A percentile compares a stretch with the other conserved stretches of the same genome.
These are phyloP conservation scores for Rhagophthalmus giganteus DNA, from an alignment of 2,888 invertebrate genomes.

Conservation along the genomic window DNA sequence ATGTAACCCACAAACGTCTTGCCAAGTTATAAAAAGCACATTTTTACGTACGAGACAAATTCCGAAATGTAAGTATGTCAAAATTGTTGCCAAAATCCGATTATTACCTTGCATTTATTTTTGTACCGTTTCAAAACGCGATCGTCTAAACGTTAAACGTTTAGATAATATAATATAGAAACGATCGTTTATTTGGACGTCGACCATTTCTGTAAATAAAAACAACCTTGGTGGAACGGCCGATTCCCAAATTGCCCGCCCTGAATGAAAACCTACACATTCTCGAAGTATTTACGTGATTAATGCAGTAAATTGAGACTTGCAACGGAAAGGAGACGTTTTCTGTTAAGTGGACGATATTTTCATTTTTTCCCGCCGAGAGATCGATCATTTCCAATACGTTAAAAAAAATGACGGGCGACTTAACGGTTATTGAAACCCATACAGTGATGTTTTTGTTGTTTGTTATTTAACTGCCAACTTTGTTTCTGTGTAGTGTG, in stretches of 20 bases:
- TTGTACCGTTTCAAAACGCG: too few species aligned
- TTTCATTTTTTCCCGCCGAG: constrained; percentile 19
- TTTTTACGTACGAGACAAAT: not conserved
- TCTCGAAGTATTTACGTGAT: constrained; percentile 56
- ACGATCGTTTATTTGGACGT: too few species aligned
- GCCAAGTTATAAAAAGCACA: not conserved
- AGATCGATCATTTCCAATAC: not conserved
- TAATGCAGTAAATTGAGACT: constrained; percentile 57
- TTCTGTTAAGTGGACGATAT: constrained; percentile 33
- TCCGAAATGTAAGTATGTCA: not conserved
- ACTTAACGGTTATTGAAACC: too few species aligned
- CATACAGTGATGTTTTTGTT: too few species aligned
- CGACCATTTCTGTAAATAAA: not conserved
- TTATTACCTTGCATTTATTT: too few species aligned
- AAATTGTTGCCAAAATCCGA: not conserved
- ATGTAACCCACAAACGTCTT: not conserved
- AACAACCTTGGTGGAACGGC: constrained; percentile 36
- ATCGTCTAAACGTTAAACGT: too few species aligned
- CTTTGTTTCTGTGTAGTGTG: constrained; percentile 10
- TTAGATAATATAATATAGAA: too few species aligned
- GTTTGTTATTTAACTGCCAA: constrained; percentile 15
- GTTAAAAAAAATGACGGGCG: not conserved
- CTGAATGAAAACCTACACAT: constrained; percentile 58
- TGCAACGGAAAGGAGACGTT: constrained; percentile 51
- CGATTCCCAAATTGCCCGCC: constrained; percentile 47